Evolutionary conservation across 2,797 vertebrate genomes (phyloP).

Genomic region (Menidia menidia): DNA sequence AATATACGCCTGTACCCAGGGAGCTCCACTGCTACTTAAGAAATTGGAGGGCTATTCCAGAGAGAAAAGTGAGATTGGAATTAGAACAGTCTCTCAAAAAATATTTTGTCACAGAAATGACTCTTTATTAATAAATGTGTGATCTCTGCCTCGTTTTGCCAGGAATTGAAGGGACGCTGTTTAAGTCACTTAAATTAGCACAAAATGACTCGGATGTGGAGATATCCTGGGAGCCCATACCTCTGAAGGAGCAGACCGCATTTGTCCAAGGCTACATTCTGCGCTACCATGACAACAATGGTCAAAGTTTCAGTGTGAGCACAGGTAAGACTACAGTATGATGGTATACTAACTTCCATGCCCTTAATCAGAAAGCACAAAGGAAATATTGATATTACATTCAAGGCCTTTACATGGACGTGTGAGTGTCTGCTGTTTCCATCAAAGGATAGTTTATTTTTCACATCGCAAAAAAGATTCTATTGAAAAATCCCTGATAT

Average conservation of each 20-base stretch:
- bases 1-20: slow-evolving; percentile 68
- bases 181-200: slow-evolving; percentile 23
- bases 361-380: no score
- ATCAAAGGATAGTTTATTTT: no score
- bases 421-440: no score
- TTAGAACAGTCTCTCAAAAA: neutral
- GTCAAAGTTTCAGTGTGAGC: neutral
- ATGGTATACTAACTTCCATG: no score
- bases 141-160: neutral
- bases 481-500: no score
- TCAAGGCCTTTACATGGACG: no score
- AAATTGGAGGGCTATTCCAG: slow-evolving; percentile 67
- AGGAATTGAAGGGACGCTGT: slow-evolving; percentile 37
- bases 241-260: slow-evolving; percentile 48
- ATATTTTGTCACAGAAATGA: neutral
- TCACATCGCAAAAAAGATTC: no score
- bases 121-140: neutral
- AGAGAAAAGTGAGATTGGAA: slow-evolving; percentile 65
- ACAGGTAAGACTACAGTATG: slow-evolving; percentile 45
- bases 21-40: slow-evolving; percentile 59
- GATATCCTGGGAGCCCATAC: slow-evolving; percentile 68
- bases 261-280: slow-evolving; percentile 71
- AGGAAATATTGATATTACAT: no score
- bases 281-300: neutral
- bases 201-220: slow-evolving; percentile 21